Percentiles rank a stretch among this genome's conserved stretches.
phyloP scores from a whole-genome alignment of 2,797 vertebrate genomes.

The Apogon talboti region DNA sequence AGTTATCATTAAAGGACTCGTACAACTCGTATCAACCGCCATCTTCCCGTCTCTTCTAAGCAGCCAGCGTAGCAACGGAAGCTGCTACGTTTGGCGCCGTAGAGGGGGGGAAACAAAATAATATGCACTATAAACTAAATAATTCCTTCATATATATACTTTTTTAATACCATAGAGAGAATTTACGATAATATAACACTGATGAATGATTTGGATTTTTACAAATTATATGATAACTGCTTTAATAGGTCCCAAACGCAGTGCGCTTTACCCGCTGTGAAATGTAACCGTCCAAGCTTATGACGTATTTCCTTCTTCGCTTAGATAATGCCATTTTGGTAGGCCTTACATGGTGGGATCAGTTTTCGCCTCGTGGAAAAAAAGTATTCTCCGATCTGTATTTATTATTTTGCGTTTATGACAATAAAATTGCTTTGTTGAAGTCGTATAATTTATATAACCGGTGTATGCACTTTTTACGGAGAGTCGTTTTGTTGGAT shows the following conservation, averaged over 20 bases:
- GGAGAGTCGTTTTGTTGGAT: not conserved
- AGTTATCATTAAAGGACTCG: not conserved
- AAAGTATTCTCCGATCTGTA: slow-evolving; percentile 1
- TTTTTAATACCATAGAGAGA: accelerated
- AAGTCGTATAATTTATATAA: not conserved
- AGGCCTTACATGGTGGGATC: slow-evolving; percentile 49
- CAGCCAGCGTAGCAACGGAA: slow-evolving; percentile 23
- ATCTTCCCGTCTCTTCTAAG: slow-evolving; percentile 51
- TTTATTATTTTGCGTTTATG: not conserved
- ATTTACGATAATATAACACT: accelerated
- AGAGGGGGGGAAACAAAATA: accelerated
- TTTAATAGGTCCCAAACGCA: not conserved
- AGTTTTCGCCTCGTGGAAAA: slow-evolving; percentile 48
- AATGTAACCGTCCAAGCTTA: slow-evolving; percentile 35
- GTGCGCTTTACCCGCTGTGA: accelerated
- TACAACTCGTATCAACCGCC: slow-evolving; percentile 11
- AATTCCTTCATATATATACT: accelerated
- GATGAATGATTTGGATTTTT: accelerated
- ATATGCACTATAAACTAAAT: accelerated
- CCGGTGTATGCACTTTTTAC: not conserved
- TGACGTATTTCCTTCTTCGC: slow-evolving; percentile 78
- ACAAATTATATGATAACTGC: accelerated
- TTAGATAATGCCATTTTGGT: slow-evolving; percentile 72
- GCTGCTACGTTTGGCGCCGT: not conserved
- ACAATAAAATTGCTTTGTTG: not conserved